These are phyloP conservation scores for Fistularia tabacaria DNA, from an alignment of 2,797 vertebrate species.

Conservation along the genomic window DNA sequence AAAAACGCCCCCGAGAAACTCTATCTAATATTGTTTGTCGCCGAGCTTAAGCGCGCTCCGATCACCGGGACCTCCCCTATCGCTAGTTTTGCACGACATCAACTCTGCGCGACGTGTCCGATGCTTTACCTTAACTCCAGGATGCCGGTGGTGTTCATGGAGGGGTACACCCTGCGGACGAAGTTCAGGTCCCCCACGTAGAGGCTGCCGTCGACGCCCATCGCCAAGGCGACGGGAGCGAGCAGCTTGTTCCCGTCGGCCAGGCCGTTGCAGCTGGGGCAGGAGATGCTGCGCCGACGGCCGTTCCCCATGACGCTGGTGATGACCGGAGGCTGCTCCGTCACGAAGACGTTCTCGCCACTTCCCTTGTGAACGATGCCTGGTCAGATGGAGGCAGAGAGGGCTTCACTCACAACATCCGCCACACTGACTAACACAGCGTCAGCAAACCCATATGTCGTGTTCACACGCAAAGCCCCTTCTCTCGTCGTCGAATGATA, in stretches of 20 bases:
- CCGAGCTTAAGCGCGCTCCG: neutral
- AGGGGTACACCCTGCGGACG: slow-evolving; percentile 92
- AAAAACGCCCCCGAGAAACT: slow-evolving; percentile 55
- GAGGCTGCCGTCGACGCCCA: slow-evolving; percentile 93
- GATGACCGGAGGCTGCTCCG: slow-evolving; percentile 95
- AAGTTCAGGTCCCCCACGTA: slow-evolving; percentile 98
- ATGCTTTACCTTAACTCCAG: slow-evolving; percentile 88
- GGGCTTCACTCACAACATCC: neutral
- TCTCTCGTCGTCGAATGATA: no score
- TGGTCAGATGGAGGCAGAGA: slow-evolving; percentile 45
- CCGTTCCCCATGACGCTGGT: slow-evolving; percentile 97
- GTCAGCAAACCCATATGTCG: no score
- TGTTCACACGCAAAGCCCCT: no score
- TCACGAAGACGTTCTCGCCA: slow-evolving; percentile 96
- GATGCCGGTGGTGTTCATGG: slow-evolving; percentile 95
- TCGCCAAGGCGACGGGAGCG: slow-evolving; percentile 92
- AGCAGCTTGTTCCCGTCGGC: slow-evolving; percentile 97
- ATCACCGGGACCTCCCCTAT: no score
- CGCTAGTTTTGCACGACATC: no score
- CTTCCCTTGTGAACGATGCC: slow-evolving; percentile 98
- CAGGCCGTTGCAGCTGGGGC: slow-evolving; percentile 97
- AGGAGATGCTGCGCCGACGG: slow-evolving; percentile 94
- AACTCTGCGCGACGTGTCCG: no score
- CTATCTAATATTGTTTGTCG: slow-evolving; percentile 30
- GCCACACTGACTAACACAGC: no score